These are phyloP conservation scores for Drosophila hawaiiensis DNA, from an alignment of 2,888 invertebrate species.

Conservation along the genomic window DNA sequence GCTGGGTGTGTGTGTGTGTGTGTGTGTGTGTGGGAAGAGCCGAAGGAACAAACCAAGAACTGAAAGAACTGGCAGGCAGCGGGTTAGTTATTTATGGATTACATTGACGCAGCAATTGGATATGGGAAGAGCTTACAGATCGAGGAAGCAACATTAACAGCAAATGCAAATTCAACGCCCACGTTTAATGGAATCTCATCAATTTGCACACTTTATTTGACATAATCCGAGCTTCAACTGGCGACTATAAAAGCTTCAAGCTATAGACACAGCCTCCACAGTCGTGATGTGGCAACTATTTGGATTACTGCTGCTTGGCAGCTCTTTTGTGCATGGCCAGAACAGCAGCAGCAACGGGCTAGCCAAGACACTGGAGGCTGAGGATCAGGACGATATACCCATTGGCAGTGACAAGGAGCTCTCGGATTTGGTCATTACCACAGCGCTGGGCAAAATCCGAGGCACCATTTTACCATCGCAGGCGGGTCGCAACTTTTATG, in stretches of 20 bases:
- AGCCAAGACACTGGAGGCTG: constrained; percentile 41
- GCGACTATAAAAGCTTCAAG: constrained; percentile 66
- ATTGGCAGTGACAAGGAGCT: constrained; percentile 82
- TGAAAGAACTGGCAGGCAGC: constrained; percentile 5
- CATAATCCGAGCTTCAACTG: constrained; percentile 31
- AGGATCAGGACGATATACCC: constrained; percentile 36
- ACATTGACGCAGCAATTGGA: constrained; percentile 52
- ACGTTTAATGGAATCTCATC: constrained; percentile 56
- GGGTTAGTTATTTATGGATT: constrained; percentile 70
- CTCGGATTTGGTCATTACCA: constrained; percentile 83
- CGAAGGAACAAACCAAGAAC: constrained; percentile 3
- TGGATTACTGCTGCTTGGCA: constrained; percentile 26
- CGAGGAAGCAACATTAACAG: constrained; percentile 42
- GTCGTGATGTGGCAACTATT: constrained; percentile 54
- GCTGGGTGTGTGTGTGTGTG: constrained; percentile 67
- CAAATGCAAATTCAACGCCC: constrained; percentile 48
- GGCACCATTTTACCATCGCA: constrained; percentile 83
- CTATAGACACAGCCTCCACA: constrained; percentile 40
- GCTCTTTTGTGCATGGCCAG: constrained; percentile 8
- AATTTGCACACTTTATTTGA: constrained; percentile 69
- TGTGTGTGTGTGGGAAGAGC: constrained; percentile 78
- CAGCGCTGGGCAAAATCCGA: constrained; percentile 84
- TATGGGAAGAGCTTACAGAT: constrained; percentile 66
- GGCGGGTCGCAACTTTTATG: constrained; percentile 83
- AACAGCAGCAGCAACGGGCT: constrained; percentile 31